A percentile compares a stretch with the other conserved stretches of the same genome.
phyloP scores from a whole-genome alignment of 1,140 invertebrate genomes.

The Hormaphis cornu region DNA sequence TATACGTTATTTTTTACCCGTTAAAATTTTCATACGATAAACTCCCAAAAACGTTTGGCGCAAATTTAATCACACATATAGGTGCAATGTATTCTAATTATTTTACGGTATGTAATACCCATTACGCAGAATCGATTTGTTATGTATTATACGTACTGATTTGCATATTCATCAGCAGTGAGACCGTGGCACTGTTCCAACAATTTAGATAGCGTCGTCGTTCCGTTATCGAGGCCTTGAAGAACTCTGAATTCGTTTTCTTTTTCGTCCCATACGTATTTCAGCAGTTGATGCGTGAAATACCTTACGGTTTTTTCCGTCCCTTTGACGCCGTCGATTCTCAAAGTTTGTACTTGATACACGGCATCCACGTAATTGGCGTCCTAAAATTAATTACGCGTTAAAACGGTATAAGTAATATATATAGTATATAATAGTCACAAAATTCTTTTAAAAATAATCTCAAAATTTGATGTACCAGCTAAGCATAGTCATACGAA shows the following conservation, averaged over 20 bases:
- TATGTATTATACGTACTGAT: constrained; percentile 27
- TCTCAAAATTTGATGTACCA: too few relatives aligned
- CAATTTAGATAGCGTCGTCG: constrained; percentile 19
- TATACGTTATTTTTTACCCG: too few relatives aligned
- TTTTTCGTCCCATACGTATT: constrained; percentile 28
- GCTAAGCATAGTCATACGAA: too few relatives aligned
- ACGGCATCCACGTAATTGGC: background rate
- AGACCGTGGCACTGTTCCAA: constrained; percentile 25
- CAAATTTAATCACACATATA: too few relatives aligned
- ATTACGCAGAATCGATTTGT: constrained; percentile 42
- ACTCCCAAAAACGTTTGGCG: too few relatives aligned
- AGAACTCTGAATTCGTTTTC: constrained; percentile 22
- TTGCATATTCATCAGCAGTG: constrained; percentile 15
- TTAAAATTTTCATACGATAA: too few relatives aligned
- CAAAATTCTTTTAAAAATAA: too few relatives aligned
- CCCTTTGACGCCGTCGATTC: background rate
- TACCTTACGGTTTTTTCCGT: constrained; percentile 5
- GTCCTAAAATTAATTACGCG: background rate
- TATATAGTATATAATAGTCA: too few relatives aligned
- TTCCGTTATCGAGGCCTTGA: constrained; percentile 30
- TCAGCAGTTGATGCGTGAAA: constrained; percentile 31
- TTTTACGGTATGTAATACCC: too few relatives aligned
- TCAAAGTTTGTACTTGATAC: background rate
- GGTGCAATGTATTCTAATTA: too few relatives aligned
- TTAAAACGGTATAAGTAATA: background rate